phyloP scores from a whole-genome alignment of 1,140 invertebrate genomes.

The Drosophila miranda region DNA sequence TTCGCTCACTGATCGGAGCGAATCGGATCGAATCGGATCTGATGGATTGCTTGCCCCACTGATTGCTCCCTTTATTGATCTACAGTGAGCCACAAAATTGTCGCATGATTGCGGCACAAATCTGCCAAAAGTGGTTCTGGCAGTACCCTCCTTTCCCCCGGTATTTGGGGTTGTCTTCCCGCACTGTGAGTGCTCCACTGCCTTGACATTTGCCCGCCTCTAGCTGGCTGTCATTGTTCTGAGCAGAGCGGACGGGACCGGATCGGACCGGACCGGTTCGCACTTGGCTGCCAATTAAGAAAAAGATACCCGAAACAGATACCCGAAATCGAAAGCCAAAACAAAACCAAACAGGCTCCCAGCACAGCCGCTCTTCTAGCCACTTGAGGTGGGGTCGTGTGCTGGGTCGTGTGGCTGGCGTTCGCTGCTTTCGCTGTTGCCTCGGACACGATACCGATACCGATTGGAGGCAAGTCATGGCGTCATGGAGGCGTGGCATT shows the following conservation, averaged over 20 bases:
- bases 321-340: conserved; percentile 9
- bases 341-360: no score
- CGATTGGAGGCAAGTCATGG: conserved; percentile 5
- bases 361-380: no score
- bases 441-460: neutral
- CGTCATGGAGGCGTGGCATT: no score
- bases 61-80: no score
- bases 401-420: no score
- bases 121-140: no score
- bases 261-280: conserved; percentile 35
- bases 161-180: conserved; percentile 14
- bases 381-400: no score
- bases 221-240: conserved; percentile 28
- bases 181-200: conserved; percentile 28
- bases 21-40: no score
- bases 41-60: no score
- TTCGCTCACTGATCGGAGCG: no score
- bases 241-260: neutral
- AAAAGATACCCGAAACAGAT: conserved; percentile 6
- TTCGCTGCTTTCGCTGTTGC: no score
- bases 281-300: conserved; percentile 43
- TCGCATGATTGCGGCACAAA: conserved; percentile 1
- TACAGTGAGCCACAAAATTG: neutral
- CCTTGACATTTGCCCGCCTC: conserved; percentile 39
- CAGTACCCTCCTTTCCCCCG: no score